phyloP scores from a whole-genome alignment of 2,888 invertebrate genomes.

The Unio pictorum region DNA sequence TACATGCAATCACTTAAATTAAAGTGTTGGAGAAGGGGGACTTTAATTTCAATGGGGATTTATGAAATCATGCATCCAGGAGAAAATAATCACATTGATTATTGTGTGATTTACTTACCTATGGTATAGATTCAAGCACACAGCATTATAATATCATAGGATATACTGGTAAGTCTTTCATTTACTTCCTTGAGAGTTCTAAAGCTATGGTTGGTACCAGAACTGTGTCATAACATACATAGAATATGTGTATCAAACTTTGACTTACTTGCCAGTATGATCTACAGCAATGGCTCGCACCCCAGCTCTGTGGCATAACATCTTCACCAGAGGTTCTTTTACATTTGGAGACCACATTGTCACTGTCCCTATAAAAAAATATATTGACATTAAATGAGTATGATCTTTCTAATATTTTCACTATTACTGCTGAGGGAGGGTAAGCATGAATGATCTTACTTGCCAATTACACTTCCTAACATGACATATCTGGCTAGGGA shows the following conservation, averaged over 20 bases:
- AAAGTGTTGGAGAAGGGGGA: no score
- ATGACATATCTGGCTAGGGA: no score
- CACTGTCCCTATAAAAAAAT: conserved; percentile 79
- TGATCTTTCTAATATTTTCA: background rate
- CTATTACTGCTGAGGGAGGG: background rate
- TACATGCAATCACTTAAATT: no score
- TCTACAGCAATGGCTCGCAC: conserved; percentile 88
- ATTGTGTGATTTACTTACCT: background rate
- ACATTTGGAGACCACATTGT: conserved; percentile 95
- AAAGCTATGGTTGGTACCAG: background rate
- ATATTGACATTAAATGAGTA: background rate
- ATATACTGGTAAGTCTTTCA: background rate
- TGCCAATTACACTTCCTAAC: no score
- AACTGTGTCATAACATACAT: background rate
- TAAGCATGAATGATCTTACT: background rate
- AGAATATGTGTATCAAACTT: no score
- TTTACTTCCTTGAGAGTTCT: background rate
- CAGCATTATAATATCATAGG: background rate
- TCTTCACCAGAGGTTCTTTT: conserved; percentile 88
- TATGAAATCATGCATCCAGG: no score
- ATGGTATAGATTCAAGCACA: no score
- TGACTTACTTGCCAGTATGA: conserved; percentile 83
- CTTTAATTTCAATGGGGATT: no score
- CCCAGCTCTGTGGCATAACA: conserved; percentile 90
- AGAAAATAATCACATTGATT: background rate